phyloP scores from a whole-genome alignment of 2,888 invertebrate species.

The Metallyticus violacea region DNA sequence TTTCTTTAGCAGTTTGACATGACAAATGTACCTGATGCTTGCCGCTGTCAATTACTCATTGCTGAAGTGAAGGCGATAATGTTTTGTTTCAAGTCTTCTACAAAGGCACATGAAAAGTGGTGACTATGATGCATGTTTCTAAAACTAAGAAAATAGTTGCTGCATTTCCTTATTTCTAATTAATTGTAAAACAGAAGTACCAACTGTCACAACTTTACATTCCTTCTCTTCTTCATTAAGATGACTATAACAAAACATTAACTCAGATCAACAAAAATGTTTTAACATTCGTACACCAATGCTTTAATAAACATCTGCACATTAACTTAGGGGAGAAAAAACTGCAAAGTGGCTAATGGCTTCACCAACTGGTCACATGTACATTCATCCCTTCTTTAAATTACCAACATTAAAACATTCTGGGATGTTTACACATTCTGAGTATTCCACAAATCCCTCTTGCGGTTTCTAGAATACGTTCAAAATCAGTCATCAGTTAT shows the following conservation, averaged over 20 bases:
- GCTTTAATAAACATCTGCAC: neutral
- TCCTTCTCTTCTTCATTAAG: neutral
- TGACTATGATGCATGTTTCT: neutral
- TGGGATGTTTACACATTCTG: neutral
- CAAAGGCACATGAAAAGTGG: neutral
- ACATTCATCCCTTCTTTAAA: neutral
- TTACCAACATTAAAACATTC: neutral
- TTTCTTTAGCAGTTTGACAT: neutral
- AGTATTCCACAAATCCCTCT: neutral
- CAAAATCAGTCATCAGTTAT: neutral
- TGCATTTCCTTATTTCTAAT: neutral
- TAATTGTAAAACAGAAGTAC: neutral
- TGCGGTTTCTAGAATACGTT: no score
- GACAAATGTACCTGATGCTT: neutral
- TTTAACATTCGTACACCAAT: constrained; percentile 13
- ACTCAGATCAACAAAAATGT: neutral
- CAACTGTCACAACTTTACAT: neutral
- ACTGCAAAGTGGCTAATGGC: neutral
- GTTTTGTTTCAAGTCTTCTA: neutral
- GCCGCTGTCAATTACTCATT: neutral
- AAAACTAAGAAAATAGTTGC: neutral
- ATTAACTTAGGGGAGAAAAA: neutral
- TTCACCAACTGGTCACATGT: neutral
- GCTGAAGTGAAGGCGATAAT: neutral
- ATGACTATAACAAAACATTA: neutral